Base-by-base conservation (phyloP, 1,140 invertebrate genomes). In the Pseudomyrmex sp. region DNA sequence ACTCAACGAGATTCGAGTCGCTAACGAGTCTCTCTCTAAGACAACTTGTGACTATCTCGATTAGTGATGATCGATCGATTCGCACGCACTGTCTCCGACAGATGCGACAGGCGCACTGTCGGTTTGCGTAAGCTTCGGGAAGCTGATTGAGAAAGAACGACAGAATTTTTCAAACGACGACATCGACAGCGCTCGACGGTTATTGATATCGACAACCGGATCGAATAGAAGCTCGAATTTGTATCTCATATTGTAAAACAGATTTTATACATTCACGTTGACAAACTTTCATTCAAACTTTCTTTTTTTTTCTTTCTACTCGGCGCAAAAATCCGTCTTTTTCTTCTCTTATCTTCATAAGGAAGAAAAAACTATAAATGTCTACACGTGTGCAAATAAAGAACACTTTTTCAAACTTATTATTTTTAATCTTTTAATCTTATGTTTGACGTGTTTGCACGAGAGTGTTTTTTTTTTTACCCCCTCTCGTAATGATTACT, bases 31-130 rank as follows among this genome's bases (percentile, higher is more conserved):
- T 48, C 18, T 18, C 50, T 56, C 58, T 59, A 84, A 18, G 61
- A 52, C 52, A 13, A 69, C 58, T 15, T 61, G 12, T 61, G 76
- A 61, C 54, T 75, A 65, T 59, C 56, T 62, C 80, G 83, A 87
- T 88, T 54, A 74, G 75, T 48, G 59, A 58, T 61, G 44, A 63
- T 58, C 73, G 35, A 83, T 66, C 73, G 62, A 58, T 59, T n/a
- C 10, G 35, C 8, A 15, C 18, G 23, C 12, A 9, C 0, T 4
- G 73, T 35, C 15, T 23, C 12, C 13, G 56, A 74, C 61, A 46
- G 26, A 56, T 69, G 18, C 52, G 52, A 79, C 35, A 52, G 46
- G 26, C 58, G 54, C 20, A 23, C 76, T 70, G 66, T 79, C 66
- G 44, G 23, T 35, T 70, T 23, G 66, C 54, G 8, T 72, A 50